Evolutionary conservation across 2,797 vertebrate genomes (phyloP), one percentile per base, ranked within the genome.

Genomic region (Sebastes kiyomatsui): DNA sequence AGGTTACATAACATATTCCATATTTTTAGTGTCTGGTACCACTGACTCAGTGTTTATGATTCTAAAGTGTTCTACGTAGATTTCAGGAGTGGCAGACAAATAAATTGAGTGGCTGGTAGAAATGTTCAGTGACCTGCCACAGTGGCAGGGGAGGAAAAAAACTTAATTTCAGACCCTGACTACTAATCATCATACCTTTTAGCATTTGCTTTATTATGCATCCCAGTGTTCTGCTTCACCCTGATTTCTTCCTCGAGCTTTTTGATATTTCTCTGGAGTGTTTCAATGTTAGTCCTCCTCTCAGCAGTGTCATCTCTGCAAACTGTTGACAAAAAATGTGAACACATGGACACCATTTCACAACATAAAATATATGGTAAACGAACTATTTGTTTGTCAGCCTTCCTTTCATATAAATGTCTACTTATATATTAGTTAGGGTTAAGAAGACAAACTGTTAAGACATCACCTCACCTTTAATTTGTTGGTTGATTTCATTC

Each of bases 201-300:
- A 25, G 83, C 56, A 72, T 84, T 91, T 38, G 72, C 84, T 91
- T 92, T 95, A 70, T 88, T 92, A 9, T 78, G 87, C 18, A 60
- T 87, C 9, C 93, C 23, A 16, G 81, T 82, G 49, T 67, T 93
- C 64, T 94, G 90, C 74, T 91, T 95, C 54, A 72, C 42, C 13
- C 27, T n/a, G 13, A 93, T 92, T 38, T 95, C 92, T 6, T 94
- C 93, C 1, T 95, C 86, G 16, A 95, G 90, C 82, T 85, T 93
- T 46, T 77, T 68, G 27, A 93, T 87, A 20, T 68, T 82, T 59
- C 12, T 75, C 4, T 79, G 77, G 14, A 83, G 72, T 42, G 67
- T 85, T 80, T 91, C 86, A 18, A 93, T 90, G 62, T 52, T 66
- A n/a, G 85, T 81, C 73, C 65, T 93, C 72, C 61, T 94, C 81